Base-by-base conservation (phyloP, 1,140 invertebrate genomes). In the Calosoma granatense region DNA sequence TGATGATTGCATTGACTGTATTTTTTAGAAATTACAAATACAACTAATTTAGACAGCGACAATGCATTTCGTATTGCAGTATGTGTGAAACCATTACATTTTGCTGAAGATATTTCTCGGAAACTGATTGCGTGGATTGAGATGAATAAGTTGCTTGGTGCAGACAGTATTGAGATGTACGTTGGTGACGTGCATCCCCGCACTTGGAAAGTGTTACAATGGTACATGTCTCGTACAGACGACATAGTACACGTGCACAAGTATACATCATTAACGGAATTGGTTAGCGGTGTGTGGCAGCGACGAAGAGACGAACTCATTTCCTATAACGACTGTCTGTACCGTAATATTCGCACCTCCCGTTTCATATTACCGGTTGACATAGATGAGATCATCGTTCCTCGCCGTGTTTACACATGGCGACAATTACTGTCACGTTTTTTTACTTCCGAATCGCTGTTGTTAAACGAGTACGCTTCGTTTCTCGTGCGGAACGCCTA, bases 321-420 rank as follows among this genome's bases (percentile, higher is more conserved):
- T 55, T 78, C 85, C 0, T 88, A 88, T 66, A 88, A 88, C 66
- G 85, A 87, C 59, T 85, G 83, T 59, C 79, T 87, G 51, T 87
- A 88, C 66, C 78, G 82, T 62, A 85, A 83, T 68, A 66, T 85
- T 22, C 65, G 78, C 56, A 75, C 74, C 53, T 81, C 81, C 2
- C 71, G 81, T 60, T 87, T 76, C 68, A 75, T 88, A 14, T 65
- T 87, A 6, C 83, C 85, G 6, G 70, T 87, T 59, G 86, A 88
- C 65, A 73, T 85, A 21, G 86, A 88, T 67, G 86, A 88, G 70
- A 74, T 86, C 20, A 76, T 87, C 43, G 71, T 88, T 22, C 86
- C 85, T 1, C 73, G 78, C 64, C 69, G 72, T 54, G 71, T 74
- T 20, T 64, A 72, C 22, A 81, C 74, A 21, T 86, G 83, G 81